These are phyloP conservation scores for Neomonachus schauinslandi DNA, from an alignment of 2,113 vertebrate genomes.

Conservation along the genomic window DNA sequence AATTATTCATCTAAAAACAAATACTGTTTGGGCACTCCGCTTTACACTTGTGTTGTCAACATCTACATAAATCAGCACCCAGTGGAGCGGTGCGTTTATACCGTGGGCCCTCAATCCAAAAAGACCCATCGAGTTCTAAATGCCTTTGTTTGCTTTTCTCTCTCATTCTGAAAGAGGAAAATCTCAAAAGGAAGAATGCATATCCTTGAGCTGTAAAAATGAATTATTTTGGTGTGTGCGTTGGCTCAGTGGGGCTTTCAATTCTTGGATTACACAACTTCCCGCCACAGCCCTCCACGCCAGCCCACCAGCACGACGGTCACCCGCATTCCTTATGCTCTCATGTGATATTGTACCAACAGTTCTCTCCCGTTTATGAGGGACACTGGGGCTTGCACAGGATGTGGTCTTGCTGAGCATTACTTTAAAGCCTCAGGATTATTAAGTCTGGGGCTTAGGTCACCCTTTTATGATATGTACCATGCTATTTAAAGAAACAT, in stretches of 20 bases:
- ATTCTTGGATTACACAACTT: not conserved
- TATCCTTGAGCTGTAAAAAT: not conserved
- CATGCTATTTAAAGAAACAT: not conserved
- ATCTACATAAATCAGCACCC: not conserved
- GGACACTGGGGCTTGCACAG: not conserved
- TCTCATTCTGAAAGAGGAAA: not conserved
- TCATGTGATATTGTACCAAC: rapidly evolving
- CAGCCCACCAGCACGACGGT: rapidly evolving
- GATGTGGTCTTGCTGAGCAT: not conserved
- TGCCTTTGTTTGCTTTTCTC: not conserved
- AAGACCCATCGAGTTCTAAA: not conserved
- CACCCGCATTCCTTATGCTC: rapidly evolving
- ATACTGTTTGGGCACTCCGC: constrained; percentile 48
- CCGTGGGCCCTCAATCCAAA: not conserved
- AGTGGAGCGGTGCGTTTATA: not conserved
- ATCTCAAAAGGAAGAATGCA: not conserved
- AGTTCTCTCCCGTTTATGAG: rapidly evolving
- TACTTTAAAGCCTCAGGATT: not conserved
- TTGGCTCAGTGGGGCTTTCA: not conserved
- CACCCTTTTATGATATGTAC: not conserved
- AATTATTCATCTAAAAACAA: constrained; percentile 74
- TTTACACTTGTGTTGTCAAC: constrained; percentile 23
- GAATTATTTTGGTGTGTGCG: not conserved
- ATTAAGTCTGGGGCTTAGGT: not conserved
- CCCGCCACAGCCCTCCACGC: not conserved